Evolutionary conservation across 2,113 vertebrate species (phyloP).

Genomic region (Gadus macrocephalus): DNA sequence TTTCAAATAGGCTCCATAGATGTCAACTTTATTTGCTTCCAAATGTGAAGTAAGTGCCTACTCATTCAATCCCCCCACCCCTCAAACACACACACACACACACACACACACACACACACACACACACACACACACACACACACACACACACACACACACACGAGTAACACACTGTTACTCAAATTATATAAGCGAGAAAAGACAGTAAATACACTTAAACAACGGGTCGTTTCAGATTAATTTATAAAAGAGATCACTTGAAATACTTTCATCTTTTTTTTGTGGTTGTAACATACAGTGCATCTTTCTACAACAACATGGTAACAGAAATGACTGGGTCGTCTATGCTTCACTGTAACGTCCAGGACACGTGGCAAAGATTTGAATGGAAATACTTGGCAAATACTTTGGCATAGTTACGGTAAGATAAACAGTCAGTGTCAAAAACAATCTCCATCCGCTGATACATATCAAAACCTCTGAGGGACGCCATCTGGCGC

Average conservation of each 20-base stretch:
- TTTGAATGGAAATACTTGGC: conserved; percentile 44
- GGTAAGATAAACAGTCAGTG: conserved; percentile 58
- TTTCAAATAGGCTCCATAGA: no score
- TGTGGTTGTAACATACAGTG: conserved; percentile 46
- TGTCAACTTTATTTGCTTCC: no score
- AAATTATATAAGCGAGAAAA: no score
- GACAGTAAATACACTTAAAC: no score
- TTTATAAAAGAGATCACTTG: conserved; percentile 70
- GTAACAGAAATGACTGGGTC: conserved; percentile 53
- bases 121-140: no score
- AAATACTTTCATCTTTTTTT: conserved; percentile 31
- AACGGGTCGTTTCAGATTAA: conserved; percentile 42
- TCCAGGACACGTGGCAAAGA: conserved; percentile 46
- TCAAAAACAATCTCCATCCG: conserved; percentile 48
- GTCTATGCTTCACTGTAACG: conserved; percentile 54
- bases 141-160: no score
- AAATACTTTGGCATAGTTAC: conserved; percentile 76
- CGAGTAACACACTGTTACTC: no score
- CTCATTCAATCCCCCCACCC: no score
- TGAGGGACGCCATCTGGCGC: conserved; percentile 22
- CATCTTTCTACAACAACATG: conserved; percentile 52
- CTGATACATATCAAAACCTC: conserved; percentile 49
- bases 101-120: no score
- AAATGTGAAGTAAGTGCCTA: no score
- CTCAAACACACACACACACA: no score